Percentiles rank a stretch among this genome's conserved stretches.
phyloP scores from a whole-genome alignment of 2,888 invertebrate genomes.

The Idaea dimidiata region DNA sequence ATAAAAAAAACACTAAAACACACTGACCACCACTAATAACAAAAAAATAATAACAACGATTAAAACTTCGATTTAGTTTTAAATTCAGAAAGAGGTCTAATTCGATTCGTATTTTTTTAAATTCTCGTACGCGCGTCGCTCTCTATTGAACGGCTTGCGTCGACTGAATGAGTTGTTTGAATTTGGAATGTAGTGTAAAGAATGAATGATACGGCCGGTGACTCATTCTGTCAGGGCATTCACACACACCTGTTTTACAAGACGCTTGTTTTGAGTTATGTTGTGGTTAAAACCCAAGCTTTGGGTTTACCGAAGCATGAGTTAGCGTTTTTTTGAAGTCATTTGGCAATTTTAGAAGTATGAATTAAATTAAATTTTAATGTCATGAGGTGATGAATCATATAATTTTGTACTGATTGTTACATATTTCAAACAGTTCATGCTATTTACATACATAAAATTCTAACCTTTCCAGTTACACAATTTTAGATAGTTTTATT shows the following conservation, averaged over 20 bases:
- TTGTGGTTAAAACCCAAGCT: slow-evolving; percentile 10
- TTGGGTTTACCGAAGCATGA: slow-evolving; percentile 10
- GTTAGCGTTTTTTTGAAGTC: slow-evolving; percentile 13
- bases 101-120: slow-evolving; percentile 14
- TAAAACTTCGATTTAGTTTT: not conserved
- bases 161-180: slow-evolving; percentile 21
- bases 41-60: not conserved
- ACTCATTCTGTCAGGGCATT: slow-evolving; percentile 16
- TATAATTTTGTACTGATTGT: not conserved
- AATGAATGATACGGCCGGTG: slow-evolving; percentile 17
- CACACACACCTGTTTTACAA: slow-evolving; percentile 2
- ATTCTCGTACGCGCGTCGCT: slow-evolving; percentile 19
- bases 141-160: slow-evolving; percentile 10
- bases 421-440: not conserved
- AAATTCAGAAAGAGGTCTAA: not conserved
- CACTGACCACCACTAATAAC: not conserved
- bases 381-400: not conserved
- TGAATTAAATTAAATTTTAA: slow-evolving; percentile 6
- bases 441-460: not conserved
- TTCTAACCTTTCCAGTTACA: too few species aligned
- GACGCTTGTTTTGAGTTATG: not conserved
- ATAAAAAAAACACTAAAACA: not conserved
- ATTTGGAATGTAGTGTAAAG: slow-evolving; percentile 1
- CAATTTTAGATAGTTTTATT: too few species aligned
- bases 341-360: not conserved